phyloP scores from a whole-genome alignment of 2,888 invertebrate genomes.

The Diaperis boleti region DNA sequence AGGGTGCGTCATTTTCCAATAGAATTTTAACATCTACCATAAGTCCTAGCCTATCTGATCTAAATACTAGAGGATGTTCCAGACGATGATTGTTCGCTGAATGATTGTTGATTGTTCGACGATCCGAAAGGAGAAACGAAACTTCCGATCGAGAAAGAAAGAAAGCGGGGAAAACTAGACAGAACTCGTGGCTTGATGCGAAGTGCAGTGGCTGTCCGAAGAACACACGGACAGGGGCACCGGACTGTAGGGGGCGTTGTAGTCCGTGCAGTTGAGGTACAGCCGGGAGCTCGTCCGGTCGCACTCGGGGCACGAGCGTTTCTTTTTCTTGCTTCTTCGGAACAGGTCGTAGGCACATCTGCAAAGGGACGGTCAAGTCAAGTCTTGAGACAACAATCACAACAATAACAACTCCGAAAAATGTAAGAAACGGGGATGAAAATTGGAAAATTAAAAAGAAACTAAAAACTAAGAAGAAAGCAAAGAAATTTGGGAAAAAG shows the following conservation, averaged over 20 bases:
- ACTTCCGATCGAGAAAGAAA: not conserved
- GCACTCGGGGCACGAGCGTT: slow-evolving; percentile 78
- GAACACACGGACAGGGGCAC: slow-evolving; percentile 64
- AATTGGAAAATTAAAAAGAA: too few relatives aligned
- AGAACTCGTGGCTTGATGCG: slow-evolving; percentile 70
- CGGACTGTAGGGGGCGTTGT: slow-evolving; percentile 67
- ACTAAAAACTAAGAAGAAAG: too few relatives aligned
- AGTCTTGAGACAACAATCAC: too few relatives aligned
- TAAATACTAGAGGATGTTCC: slow-evolving; percentile 15
- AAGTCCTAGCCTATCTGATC: slow-evolving; percentile 11
- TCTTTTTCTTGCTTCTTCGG: slow-evolving; percentile 71
- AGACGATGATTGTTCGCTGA: slow-evolving; percentile 24
- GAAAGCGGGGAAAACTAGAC: too few relatives aligned
- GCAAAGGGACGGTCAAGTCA: slow-evolving; percentile 5
- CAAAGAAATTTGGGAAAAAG: too few relatives aligned
- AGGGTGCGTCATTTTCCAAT: slow-evolving; percentile 28
- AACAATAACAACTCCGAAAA: too few relatives aligned
- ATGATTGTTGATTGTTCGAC: slow-evolving; percentile 16
- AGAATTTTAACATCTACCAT: slow-evolving; percentile 30
- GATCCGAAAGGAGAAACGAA: slow-evolving; percentile 6
- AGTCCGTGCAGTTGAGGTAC: slow-evolving; percentile 68
- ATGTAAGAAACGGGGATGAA: too few relatives aligned
- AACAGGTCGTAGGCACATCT: slow-evolving; percentile 79
- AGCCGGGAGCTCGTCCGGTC: slow-evolving; percentile 76
- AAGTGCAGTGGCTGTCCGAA: slow-evolving; percentile 65